Conservation (phyloP, 2,113 vertebrate genomes). For the Callocephalon fimbriatum region DNA sequence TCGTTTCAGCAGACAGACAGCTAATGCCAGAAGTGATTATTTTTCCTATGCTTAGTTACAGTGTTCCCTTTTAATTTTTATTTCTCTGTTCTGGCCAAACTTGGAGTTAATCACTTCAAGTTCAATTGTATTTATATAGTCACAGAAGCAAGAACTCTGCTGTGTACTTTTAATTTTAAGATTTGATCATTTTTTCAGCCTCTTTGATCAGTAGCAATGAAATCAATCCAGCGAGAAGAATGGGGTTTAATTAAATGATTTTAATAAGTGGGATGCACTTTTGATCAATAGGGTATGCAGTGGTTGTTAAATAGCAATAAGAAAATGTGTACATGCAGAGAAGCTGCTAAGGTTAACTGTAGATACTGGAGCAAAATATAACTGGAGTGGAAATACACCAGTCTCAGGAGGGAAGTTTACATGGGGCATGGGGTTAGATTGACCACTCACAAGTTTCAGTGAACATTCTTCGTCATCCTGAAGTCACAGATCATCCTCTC, state of each 20-base stretch:
- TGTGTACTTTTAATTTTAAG: background rate
- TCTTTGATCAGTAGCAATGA: background rate
- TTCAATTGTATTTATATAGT: background rate
- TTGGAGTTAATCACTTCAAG: background rate
- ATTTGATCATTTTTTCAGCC: background rate
- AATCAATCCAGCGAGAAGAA: slow-evolving; percentile 22
- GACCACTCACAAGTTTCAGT: background rate
- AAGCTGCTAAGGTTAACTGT: background rate
- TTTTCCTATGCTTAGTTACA: background rate
- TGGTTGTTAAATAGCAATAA: background rate
- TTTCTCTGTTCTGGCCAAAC: background rate
- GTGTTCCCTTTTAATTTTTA: background rate
- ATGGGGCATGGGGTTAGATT: background rate
- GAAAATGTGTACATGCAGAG: background rate
- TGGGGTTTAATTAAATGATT: background rate
- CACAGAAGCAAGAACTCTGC: background rate
- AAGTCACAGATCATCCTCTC: background rate
- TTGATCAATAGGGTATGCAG: background rate
- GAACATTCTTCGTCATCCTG: background rate
- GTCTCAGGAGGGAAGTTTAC: background rate
- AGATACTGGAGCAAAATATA: slow-evolving; percentile 6
- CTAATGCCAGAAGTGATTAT: background rate
- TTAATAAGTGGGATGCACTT: background rate
- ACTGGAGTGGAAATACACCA: background rate
- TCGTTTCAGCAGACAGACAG: background rate